Evolutionary conservation across 2,113 vertebrate genomes (phyloP), one percentile per base, ranked within the genome.

Genomic region (Aegotheles bennettii): DNA sequence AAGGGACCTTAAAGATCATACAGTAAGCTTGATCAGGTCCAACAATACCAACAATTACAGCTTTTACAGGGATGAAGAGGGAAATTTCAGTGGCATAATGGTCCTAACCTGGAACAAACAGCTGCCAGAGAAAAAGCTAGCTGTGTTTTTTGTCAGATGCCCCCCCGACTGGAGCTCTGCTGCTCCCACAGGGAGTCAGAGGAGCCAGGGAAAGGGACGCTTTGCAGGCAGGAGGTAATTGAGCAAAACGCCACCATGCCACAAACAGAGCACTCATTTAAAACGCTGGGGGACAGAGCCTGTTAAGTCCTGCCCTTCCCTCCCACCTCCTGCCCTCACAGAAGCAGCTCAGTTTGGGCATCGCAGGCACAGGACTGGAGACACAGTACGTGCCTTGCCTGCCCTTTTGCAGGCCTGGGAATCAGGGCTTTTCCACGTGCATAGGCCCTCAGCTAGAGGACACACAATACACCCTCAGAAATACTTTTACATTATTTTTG

Each of bases 331-430:
- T 1, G 2, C 12, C 11, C 35, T 28, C 1, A 0, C 16, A 40
- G 15, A 17, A 81, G 7, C 31, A 7, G 40, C 56, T 75, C 16
- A 23, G 18, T 67, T 82, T 43, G 47, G 23, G 28, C 10, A 81
- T 10, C 0, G 7, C 17, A 25, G 6, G 26, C 29, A 10, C 6
- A 29, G 38, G 35, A 24, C 57, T 47, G 1, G 6, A 43, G 21
- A 23, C 8, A 6, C 6, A 23, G 38, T 7, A 31, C 0, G 0
- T 23, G 26, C 10, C 17, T 36, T 8, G 5, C 7, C 26, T 50
- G 24, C 16, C 35, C 47, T 56, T 70, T 14, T 2, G 1, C 26
- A 42, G 29, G 9, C 31, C 13, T 13, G 13, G 24, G 29, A 78
- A n/a, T 10, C 43, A 21, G 12, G 4, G 12, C 2, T 12, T 51